Percentiles rank a stretch among this genome's conserved stretches.
These are phyloP conservation scores for Allacma fusca DNA, from an alignment of 2,888 invertebrate species.

Conservation along the genomic window DNA sequence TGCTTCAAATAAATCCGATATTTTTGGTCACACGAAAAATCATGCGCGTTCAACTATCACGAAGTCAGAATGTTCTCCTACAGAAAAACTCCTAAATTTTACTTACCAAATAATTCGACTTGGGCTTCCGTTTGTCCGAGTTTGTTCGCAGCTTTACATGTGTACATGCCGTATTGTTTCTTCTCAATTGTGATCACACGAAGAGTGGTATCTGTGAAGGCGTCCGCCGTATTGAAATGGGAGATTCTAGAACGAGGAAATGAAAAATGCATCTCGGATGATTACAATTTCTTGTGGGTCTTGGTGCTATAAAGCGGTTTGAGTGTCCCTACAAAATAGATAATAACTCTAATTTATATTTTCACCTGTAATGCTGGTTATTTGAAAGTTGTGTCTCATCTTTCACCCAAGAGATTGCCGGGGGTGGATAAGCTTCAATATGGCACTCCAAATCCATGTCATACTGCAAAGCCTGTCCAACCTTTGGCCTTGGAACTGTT, in stretches of 20 bases:
- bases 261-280: no score
- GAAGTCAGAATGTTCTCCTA: no score
- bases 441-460: conserved; percentile 95
- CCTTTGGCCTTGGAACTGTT: conserved; percentile 80
- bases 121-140: conserved; percentile 80
- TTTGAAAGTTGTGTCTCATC: conserved; percentile 81
- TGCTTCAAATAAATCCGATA: background rate
- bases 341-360: background rate
- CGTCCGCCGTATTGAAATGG: conserved; percentile 89
- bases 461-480: conserved; percentile 88
- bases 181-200: conserved; percentile 91
- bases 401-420: conserved; percentile 90
- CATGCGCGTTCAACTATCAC: no score
- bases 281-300: no score
- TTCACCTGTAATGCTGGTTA: conserved; percentile 83
- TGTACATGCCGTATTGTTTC: conserved; percentile 82
- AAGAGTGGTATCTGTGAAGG: conserved; percentile 88
- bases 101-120: conserved; percentile 83
- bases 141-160: conserved; percentile 88
- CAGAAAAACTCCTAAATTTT: background rate
- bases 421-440: conserved; percentile 92
- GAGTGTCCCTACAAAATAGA: no score
- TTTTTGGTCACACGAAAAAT: background rate
- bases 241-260: conserved; percentile 75
- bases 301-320: no score